phyloP scores from a whole-genome alignment of 1,140 invertebrate species.

The Brachionus rubens region DNA sequence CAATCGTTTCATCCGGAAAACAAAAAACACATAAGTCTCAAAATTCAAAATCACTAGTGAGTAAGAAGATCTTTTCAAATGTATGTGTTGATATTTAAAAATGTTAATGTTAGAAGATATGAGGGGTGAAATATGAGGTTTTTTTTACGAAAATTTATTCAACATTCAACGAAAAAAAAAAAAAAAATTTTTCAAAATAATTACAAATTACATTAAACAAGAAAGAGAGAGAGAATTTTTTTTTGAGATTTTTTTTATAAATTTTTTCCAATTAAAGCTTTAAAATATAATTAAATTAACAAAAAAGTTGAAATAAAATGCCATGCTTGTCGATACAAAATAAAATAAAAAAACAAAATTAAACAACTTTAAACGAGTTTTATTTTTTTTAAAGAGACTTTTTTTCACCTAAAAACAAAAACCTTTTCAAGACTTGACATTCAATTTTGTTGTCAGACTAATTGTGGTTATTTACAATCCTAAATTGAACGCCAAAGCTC shows the following conservation, averaged over 20 bases:
- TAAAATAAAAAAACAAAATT: neutral
- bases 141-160: slow-evolving; percentile 28
- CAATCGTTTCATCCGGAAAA: neutral
- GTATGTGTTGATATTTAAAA: slow-evolving; percentile 35
- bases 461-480: no score
- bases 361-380: slow-evolving; percentile 16
- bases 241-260: neutral
- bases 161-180: slow-evolving; percentile 26
- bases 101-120: neutral
- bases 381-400: neutral
- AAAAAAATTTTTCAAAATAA: neutral
- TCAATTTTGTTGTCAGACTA: no score
- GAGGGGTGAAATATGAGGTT: slow-evolving; percentile 9
- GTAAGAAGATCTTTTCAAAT: neutral
- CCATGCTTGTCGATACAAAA: neutral
- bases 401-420: no score
- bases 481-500: no score
- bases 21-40: slow-evolving; percentile 31
- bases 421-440: no score
- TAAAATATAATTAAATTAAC: neutral
- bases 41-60: slow-evolving; percentile 20
- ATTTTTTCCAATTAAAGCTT: slow-evolving; percentile 4
- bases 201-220: slow-evolving; percentile 12
- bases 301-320: no score
- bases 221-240: neutral